Evolutionary conservation across 2,113 vertebrate species (phyloP).

Genomic region (Enhydra lutris): DNA sequence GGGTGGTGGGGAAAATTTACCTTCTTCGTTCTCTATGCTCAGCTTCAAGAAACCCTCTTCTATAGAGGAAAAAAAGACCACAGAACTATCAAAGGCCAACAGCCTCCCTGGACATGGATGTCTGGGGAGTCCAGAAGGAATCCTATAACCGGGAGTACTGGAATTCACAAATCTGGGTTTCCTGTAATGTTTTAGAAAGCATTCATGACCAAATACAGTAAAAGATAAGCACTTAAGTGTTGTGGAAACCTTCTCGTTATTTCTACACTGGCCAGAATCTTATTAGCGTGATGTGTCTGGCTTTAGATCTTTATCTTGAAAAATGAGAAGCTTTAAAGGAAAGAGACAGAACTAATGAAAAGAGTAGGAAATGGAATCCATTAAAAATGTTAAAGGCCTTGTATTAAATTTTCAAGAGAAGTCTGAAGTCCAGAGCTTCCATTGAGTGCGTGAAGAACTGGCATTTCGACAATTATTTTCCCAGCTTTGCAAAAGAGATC

Average conservation of each 20-base stretch:
- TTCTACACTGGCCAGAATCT: background rate
- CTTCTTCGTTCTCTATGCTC: background rate
- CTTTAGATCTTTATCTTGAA: conserved; percentile 24
- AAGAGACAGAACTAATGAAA: conserved; percentile 42
- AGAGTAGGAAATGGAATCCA: conserved; percentile 33
- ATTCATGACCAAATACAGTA: conserved; percentile 39
- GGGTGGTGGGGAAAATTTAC: background rate
- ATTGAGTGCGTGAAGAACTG: background rate
- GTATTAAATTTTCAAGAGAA: conserved; percentile 21
- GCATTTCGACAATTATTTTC: background rate
- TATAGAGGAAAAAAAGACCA: background rate
- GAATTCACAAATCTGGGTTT: conserved; percentile 44
- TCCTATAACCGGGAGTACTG: background rate
- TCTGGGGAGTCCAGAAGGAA: background rate
- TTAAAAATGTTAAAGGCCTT: conserved; percentile 15
- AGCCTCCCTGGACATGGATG: background rate
- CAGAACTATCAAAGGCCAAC: background rate
- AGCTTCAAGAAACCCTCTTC: background rate
- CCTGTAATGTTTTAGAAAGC: conserved; percentile 36
- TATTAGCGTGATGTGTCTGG: conserved; percentile 13
- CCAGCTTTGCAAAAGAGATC: background rate
- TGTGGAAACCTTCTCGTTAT: conserved; percentile 29
- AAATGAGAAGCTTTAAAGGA: conserved; percentile 31
- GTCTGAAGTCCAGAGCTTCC: background rate
- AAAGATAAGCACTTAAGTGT: conserved; percentile 2